These are phyloP conservation scores for Opisthocomus hoazin DNA, from an alignment of 2,113 vertebrate species.

Conservation along the genomic window DNA sequence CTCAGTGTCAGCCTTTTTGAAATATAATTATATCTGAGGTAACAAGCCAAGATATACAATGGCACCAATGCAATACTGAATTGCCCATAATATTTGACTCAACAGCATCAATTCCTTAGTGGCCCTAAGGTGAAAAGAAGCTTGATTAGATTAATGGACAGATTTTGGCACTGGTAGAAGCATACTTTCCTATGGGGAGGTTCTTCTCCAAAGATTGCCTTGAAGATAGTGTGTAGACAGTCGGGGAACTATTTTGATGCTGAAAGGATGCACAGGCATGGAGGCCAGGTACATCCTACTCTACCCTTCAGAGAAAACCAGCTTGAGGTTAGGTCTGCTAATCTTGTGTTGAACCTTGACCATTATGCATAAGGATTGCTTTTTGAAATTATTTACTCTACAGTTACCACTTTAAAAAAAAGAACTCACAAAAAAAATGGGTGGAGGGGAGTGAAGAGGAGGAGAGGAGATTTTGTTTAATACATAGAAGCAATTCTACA, in stretches of 20 bases:
- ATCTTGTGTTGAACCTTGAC: background rate
- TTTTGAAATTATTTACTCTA: background rate
- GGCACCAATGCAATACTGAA: background rate
- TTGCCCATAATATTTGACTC: background rate
- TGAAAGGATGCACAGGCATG: background rate
- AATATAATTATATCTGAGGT: background rate
- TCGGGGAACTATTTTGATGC: background rate
- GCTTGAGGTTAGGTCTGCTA: background rate
- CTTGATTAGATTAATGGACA: background rate
- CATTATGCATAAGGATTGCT: background rate
- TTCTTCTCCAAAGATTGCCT: background rate
- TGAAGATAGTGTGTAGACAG: background rate
- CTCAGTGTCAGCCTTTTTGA: background rate
- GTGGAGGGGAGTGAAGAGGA: background rate
- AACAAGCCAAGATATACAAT: background rate
- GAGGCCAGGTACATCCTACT: background rate
- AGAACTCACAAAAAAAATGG: rapidly evolving
- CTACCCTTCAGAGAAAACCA: background rate
- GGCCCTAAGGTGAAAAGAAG: background rate
- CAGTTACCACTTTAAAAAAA: background rate
- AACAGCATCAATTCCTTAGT: background rate
- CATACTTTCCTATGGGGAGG: rapidly evolving
- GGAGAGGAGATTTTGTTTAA: background rate
- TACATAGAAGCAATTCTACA: background rate
- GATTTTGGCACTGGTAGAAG: background rate